Evolutionary conservation across 2,113 vertebrate species (phyloP).

Genomic region (Chaenocephalus aceratus): DNA sequence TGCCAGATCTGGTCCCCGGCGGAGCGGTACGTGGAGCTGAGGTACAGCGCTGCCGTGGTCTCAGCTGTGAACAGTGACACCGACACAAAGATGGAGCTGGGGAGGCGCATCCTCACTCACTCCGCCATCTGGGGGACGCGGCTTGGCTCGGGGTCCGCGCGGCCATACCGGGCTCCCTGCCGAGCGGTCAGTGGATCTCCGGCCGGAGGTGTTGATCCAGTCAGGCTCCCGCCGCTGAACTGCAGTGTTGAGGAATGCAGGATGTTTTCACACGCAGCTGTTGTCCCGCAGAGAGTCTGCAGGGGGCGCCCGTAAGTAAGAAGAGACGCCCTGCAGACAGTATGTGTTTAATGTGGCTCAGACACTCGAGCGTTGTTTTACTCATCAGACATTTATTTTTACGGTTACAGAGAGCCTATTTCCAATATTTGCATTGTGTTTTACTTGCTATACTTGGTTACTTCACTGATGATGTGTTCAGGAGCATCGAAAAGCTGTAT

Average conservation of each 20-base stretch:
- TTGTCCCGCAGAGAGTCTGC: conserved; percentile 1
- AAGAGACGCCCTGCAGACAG: not conserved
- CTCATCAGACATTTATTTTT: not conserved
- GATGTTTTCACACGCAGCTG: conserved; percentile 28
- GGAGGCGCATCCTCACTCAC: conserved; percentile 91
- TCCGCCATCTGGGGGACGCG: conserved; percentile 72
- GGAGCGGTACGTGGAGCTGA: conserved; percentile 91
- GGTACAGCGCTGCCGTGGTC: conserved; percentile 89
- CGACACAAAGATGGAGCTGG: conserved; percentile 92
- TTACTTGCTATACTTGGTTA: not conserved
- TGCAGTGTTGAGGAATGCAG: conserved; percentile 9
- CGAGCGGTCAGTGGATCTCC: conserved; percentile 17
- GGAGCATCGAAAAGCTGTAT: no score
- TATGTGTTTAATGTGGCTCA: not conserved
- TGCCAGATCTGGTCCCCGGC: conserved; percentile 95
- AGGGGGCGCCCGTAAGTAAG: conserved; percentile 42
- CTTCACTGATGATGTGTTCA: no score
- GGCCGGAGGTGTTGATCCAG: not conserved
- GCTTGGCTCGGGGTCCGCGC: conserved; percentile 40
- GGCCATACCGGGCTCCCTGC: conserved; percentile 54
- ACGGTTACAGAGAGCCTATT: not conserved
- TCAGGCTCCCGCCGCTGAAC: conserved; percentile 23
- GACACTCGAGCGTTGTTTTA: not conserved
- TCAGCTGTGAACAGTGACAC: conserved; percentile 93
- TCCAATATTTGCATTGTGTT: not conserved